Base-by-base conservation (phyloP, 2,888 invertebrate species). In the Noctua comes region DNA sequence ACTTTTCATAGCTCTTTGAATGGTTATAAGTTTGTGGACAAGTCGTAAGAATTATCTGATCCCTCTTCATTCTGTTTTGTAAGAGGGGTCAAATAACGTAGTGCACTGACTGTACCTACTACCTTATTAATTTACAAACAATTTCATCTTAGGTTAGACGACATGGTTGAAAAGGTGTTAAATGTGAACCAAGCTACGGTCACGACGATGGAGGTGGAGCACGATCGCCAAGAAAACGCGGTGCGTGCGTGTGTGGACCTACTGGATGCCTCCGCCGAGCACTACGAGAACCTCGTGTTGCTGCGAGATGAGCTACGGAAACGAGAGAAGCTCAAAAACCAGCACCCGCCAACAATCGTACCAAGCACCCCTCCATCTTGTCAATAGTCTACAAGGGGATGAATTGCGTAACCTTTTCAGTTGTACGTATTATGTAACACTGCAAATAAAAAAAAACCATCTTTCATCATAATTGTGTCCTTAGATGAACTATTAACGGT, bases 281-380 rank as follows among this genome's bases (percentile, higher is more conserved):
- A 96, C 83, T 97, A 96, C 80, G 97, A 97, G 87, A 92, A 94
- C 80, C 91, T 97, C 16, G 91, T 93, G 72, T 91, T 96, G 27
- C 88, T 96, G 16, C 91, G 93, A 0, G 95, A 96, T 64, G 96
- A 96, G 69, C 91, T 97, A 2, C 91, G 93, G 4, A 90, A 89
- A 77, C 89, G 92, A 21, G 92, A 93, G 5, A 88, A 84, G 46
- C 65, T 85, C 16, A 89, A 82, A 68, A 85, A 87, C 11, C 94
- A 95, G 48, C 85, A 87, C 1, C 96, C 96, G 21, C 96, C 96
- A 0, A 86, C 86, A 2, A 93, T 95, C 8, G 95, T 95, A 77
- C 89, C 92, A 0, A 95, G 94, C 77, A 71, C 91, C 84, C 88
- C 62, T 79, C 93, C 68, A 89, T 65, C 75, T 18, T 40, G 78